Base-by-base conservation (phyloP, 2,113 vertebrate genomes). In the Nycticorax nycticorax region DNA sequence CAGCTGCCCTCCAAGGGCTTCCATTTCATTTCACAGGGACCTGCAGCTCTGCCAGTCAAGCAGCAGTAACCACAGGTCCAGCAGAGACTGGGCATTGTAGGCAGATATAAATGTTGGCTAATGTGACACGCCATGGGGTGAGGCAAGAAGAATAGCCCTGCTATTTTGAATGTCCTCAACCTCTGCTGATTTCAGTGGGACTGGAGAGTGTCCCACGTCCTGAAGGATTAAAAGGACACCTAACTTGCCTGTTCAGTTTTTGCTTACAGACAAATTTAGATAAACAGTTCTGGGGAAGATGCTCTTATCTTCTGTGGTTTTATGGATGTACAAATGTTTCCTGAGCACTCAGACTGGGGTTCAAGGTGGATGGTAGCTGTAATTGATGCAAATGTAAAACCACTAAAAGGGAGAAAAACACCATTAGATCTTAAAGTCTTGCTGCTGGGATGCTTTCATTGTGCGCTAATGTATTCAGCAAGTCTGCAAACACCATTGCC, bases 381-480 rank as follows among this genome's bases (percentile, higher is more conserved):
- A 77, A 96, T 48, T 6, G 26, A 95, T 83, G 66, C 88, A 69
- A 93, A 94, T 74, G 30, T 37, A 50, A 95, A 96, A 69, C 89
- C 93, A 85, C 72, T 71, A 82, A 96, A 87, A 91, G 78, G 82
- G 35, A 81, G 53, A 88, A 89, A 83, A 88, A 20, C 74, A 50
- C 52, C 84, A 94, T 96, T 93, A 95, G 57, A 64, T 78, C 75
- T 85, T 56, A 3, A 89, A 86, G 62, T 39, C 73, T 73, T 77
- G 78, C 71, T 56, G 68, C 72, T 63, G 93, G 78, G 86, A 50
- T 72, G 52, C 33, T 67, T 41, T 85, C 75, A 22, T 28, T 73
- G 74, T 59, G 45, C 8, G 6, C 90, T 97, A 96, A 98, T 94
- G 92, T 72, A 80, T 60, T 74, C 96, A 79, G 88, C 71, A 92